Evolutionary conservation across 1,140 invertebrate genomes (phyloP).

Genomic region (Leptestheria dahalacensis): DNA sequence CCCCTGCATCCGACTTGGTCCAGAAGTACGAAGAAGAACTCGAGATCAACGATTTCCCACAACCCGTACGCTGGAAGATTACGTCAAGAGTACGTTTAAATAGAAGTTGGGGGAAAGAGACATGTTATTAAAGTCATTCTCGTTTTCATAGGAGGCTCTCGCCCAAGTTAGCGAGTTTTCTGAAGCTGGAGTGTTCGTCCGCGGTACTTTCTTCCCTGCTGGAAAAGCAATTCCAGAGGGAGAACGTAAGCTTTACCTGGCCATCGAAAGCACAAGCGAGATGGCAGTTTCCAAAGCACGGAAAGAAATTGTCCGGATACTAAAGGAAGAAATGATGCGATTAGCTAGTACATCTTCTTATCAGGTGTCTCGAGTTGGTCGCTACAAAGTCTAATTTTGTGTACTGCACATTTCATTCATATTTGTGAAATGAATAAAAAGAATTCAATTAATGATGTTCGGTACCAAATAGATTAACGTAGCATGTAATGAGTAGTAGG

Average conservation of each 20-base stretch:
- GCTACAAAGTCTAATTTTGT: conserved; percentile 65
- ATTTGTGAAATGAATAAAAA: not conserved
- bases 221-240: conserved; percentile 79
- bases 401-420: not conserved
- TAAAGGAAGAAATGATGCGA: conserved; percentile 94
- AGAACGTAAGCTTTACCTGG: conserved; percentile 90
- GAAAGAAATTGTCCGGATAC: conserved; percentile 91
- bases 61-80: conserved; percentile 95
- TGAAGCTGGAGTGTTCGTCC: conserved; percentile 93
- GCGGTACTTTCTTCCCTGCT: conserved; percentile 87
- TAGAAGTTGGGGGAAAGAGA: not conserved
- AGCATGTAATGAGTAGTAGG: no score
- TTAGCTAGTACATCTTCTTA: conserved; percentile 71
- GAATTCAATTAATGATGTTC: not conserved
- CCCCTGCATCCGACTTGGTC: conserved; percentile 35
- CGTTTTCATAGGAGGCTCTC: conserved; percentile 59
- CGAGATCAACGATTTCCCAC: conserved; percentile 99
- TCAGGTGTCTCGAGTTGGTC: conserved; percentile 66
- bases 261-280: conserved; percentile 97
- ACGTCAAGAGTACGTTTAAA: conserved; percentile 63
- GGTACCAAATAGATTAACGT: no score
- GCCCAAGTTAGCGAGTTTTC: conserved; percentile 98
- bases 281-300: conserved; percentile 94
- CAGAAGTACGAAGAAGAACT: conserved; percentile 95
- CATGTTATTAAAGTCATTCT: not conserved